Percentiles rank a stretch among this genome's conserved stretches.
These are phyloP conservation scores for Pomacea canaliculata DNA, from an alignment of 2,888 invertebrate genomes.

Conservation along the genomic window DNA sequence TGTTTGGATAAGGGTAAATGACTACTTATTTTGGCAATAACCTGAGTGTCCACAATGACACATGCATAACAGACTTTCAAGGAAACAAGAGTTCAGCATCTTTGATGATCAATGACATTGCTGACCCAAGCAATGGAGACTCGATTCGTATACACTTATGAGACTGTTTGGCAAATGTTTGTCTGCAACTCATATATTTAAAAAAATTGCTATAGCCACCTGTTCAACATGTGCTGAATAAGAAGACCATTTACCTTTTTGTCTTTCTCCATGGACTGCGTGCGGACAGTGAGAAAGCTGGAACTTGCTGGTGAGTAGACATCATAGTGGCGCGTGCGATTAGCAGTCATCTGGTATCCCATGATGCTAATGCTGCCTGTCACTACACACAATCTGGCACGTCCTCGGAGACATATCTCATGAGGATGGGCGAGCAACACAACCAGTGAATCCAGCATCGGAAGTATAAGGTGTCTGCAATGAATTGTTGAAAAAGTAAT, in stretches of 20 bases:
- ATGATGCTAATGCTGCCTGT: conserved; percentile 42
- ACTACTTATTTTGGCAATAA: too few relatives aligned
- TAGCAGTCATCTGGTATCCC: conserved; percentile 38
- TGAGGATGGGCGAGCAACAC: conserved; percentile 39
- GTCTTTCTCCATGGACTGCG: conserved; percentile 28
- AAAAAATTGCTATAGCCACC: too few relatives aligned
- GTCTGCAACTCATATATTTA: too few relatives aligned
- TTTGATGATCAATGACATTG: too few relatives aligned
- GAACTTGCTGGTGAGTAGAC: conserved; percentile 51
- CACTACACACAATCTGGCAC: conserved; percentile 38
- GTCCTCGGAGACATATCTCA: conserved; percentile 45
- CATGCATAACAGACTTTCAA: too few relatives aligned
- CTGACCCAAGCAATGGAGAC: too few relatives aligned
- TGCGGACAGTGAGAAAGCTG: conserved; percentile 46
- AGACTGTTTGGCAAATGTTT: too few relatives aligned
- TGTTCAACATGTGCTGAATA: too few relatives aligned
- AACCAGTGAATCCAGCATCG: neutral
- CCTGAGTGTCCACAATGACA: too few relatives aligned
- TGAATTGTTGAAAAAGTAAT: neutral
- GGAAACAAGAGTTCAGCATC: too few relatives aligned
- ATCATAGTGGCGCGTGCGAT: conserved; percentile 24
- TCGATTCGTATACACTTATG: too few relatives aligned
- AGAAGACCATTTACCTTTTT: conserved; percentile 8
- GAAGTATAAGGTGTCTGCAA: conserved; percentile 9
- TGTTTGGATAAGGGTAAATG: too few relatives aligned